Evolutionary conservation across 2,888 invertebrate genomes (phyloP).

Genomic region (Mesorhabditis sp.): DNA sequence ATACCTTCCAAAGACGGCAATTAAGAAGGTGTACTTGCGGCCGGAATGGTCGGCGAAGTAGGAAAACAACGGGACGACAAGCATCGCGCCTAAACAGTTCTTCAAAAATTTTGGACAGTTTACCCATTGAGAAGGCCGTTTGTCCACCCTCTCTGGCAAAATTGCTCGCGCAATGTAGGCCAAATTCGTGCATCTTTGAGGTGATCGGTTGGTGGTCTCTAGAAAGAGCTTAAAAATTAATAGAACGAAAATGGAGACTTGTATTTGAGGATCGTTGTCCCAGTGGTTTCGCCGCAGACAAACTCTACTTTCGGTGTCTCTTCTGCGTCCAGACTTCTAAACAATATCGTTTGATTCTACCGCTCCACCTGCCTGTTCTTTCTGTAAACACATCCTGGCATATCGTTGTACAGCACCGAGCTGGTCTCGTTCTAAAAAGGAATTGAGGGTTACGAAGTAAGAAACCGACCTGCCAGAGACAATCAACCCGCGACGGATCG

Average conservation of each 20-base stretch:
- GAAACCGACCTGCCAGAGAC: not conserved
- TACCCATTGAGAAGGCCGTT: not conserved
- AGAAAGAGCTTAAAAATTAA: not conserved
- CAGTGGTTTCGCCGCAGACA: not conserved
- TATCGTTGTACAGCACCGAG: not conserved
- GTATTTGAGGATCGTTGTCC: not conserved
- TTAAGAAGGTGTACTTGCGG: not conserved
- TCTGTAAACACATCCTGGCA: not conserved
- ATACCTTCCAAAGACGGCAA: not conserved
- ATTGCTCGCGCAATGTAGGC: not conserved
- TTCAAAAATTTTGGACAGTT: not conserved
- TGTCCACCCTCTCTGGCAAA: not conserved
- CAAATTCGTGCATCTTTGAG: constrained; percentile 1
- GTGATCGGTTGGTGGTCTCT: not conserved
- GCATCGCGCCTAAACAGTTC: not conserved
- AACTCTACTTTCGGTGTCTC: not conserved
- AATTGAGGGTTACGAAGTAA: too few relatives aligned
- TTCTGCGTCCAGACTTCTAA: too few relatives aligned
- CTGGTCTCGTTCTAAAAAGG: not conserved
- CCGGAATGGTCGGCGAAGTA: not conserved
- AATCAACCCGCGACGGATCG: not conserved
- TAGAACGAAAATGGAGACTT: not conserved
- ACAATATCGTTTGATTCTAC: too few relatives aligned
- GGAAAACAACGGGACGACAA: not conserved
- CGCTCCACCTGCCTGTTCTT: not conserved